Conservation (phyloP, 2,888 invertebrate genomes). For the Phrixothrix hirtus region DNA sequence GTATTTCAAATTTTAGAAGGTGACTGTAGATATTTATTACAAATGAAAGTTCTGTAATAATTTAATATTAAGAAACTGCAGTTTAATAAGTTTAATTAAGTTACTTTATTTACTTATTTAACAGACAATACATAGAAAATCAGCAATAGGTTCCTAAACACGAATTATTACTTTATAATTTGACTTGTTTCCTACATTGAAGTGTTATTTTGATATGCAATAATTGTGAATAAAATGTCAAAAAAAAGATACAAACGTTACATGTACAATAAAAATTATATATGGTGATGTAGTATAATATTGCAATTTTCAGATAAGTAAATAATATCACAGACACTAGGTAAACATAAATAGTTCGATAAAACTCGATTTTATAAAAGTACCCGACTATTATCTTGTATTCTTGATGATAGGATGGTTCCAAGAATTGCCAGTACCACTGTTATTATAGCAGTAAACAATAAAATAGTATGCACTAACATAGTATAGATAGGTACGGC, state of each 20-base stretch:
- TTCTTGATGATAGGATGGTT: constrained; percentile 49
- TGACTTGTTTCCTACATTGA: constrained; percentile 26
- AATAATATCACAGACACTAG: constrained; percentile 41
- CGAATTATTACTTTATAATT: constrained; percentile 27
- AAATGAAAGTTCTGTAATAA: too few relatives aligned
- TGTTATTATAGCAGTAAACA: constrained; percentile 52
- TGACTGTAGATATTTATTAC: too few relatives aligned
- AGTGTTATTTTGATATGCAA: constrained; percentile 28
- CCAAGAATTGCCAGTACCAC: constrained; percentile 47
- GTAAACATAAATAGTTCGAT: constrained; percentile 13
- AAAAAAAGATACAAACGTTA: background rate
- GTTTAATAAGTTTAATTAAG: too few relatives aligned
- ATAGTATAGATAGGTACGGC: constrained; percentile 56
- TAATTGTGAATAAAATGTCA: constrained; percentile 3
- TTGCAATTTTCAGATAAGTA: constrained; percentile 23
- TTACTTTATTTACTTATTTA: too few relatives aligned
- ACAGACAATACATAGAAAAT: too few relatives aligned
- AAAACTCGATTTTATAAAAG: constrained; percentile 46
- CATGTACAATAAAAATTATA: background rate
- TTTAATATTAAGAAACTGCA: too few relatives aligned
- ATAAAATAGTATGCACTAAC: constrained; percentile 49
- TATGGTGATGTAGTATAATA: constrained; percentile 7
- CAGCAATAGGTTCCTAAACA: too few relatives aligned
- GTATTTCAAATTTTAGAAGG: too few relatives aligned
- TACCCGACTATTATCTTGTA: constrained; percentile 55